Base-by-base conservation (phyloP, 2,113 vertebrate species). In the Hystrix brachyura region DNA sequence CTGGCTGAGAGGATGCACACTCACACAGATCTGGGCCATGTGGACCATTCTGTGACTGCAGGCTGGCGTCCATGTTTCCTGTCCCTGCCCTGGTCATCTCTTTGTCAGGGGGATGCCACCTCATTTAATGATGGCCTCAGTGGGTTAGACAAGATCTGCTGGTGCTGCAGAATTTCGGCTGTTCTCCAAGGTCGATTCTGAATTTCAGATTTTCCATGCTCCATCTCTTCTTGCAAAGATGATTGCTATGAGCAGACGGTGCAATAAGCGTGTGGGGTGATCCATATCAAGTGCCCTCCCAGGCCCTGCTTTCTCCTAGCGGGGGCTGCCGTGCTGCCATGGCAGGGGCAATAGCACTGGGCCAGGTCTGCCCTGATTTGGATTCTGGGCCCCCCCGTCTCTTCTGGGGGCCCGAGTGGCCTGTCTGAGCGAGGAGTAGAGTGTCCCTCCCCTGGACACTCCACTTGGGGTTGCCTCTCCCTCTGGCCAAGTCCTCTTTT, bases 381-480 rank as follows among this genome's bases (percentile, higher is more conserved):
- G 34, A 2, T 46, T 6, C 14, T 0, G 86, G 82, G 21, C 65
- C 81, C 9, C 0, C 53, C 64, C 0, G 0, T 18, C 79, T 90
- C 53, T 51, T 29, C 67, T 80, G 29, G 43, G 62, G 12, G 46
- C 32, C 19, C 14, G 0, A 15, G 72, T 38, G 53, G 86, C 29
- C 72, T 18, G 10, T 53, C 21, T 48, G 46, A 57, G 74, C 1
- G 10, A 7, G 19, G 38, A 0, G 0, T 15, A 9, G 3, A 10
- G 21, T 29, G 17, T 25, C 12, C 64, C 18, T 1, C 2, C 8
- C 6, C 55, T 4, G 7, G 5, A 3, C n/a, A 12, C 38, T 59
- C 46, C 8, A 55, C 10, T n/a, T 53, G 15, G 79, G 25, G 27
- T 32, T 17, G 4, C 25, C 12, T 23, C 34, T 69, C 2, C n/a